Evolutionary conservation across 2,888 invertebrate species (phyloP).

Genomic region (Melanotus villosus): DNA sequence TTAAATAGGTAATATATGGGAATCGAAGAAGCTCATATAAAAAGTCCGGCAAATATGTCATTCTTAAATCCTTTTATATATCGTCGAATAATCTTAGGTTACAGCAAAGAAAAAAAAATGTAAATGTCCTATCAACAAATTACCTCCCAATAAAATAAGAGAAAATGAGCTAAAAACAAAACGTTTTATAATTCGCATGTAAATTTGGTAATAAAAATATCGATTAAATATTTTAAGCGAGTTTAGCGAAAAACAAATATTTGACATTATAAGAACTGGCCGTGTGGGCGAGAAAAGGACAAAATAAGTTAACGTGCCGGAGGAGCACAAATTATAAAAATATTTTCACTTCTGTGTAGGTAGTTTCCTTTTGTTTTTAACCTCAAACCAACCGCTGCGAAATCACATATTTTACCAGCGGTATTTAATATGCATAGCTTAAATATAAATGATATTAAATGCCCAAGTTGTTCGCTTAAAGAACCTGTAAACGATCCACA

Average conservation of each 20-base stretch:
- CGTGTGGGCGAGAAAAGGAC: background rate
- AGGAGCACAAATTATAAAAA: slow-evolving; percentile 43
- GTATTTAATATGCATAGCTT: slow-evolving; percentile 51
- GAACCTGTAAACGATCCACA: slow-evolving; percentile 45
- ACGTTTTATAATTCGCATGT: slow-evolving; percentile 51
- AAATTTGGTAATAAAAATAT: slow-evolving; percentile 53
- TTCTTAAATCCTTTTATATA: too few relatives aligned
- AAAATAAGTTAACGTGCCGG: background rate
- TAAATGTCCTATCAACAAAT: slow-evolving; percentile 40
- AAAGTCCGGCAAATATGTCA: too few relatives aligned
- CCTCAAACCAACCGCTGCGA: slow-evolving; percentile 45
- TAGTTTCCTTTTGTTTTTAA: slow-evolving; percentile 53
- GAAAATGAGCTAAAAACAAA: slow-evolving; percentile 14
- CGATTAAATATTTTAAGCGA: slow-evolving; percentile 41
- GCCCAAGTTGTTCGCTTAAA: slow-evolving; percentile 39
- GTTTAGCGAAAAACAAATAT: slow-evolving; percentile 4
- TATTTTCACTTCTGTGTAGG: slow-evolving; percentile 55
- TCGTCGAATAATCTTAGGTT: background rate
- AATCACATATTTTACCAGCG: slow-evolving; percentile 46
- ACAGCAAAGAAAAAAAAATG: background rate
- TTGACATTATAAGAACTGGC: background rate
- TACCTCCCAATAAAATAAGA: slow-evolving; percentile 41
- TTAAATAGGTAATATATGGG: too few relatives aligned
- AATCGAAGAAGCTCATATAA: too few relatives aligned
- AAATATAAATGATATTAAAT: slow-evolving; percentile 49